Percentiles rank a stretch among this genome's conserved stretches.
phyloP scores from a whole-genome alignment of 2,888 invertebrate species.

The Pyralis farinalis region DNA sequence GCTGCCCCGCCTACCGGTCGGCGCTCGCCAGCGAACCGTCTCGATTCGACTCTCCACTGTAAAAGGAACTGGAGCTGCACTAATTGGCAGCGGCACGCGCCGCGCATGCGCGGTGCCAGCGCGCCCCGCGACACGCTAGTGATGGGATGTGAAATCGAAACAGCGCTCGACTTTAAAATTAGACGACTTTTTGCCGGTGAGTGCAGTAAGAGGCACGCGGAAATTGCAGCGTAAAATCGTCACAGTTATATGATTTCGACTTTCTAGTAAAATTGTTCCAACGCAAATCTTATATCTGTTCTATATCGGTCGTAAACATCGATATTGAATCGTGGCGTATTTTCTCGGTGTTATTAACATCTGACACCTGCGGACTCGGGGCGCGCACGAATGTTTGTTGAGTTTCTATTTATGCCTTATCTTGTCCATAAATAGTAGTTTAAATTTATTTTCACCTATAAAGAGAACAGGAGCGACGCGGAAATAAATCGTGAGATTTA shows the following conservation, averaged over 20 bases:
- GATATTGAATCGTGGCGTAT: slow-evolving; percentile 18
- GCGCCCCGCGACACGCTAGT: slow-evolving; percentile 62
- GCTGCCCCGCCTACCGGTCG: slow-evolving; percentile 38
- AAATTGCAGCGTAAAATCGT: slow-evolving; percentile 44
- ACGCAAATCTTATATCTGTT: slow-evolving; percentile 10
- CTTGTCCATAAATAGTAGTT: slow-evolving; percentile 45
- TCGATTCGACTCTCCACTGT: slow-evolving; percentile 67
- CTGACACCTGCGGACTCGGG: slow-evolving; percentile 26
- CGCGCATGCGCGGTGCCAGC: slow-evolving; percentile 51
- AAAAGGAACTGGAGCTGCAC: slow-evolving; percentile 77
- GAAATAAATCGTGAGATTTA: slow-evolving; percentile 64
- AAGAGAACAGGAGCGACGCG: slow-evolving; percentile 55
- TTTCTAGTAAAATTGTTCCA: slow-evolving; percentile 42
- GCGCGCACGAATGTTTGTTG: slow-evolving; percentile 37
- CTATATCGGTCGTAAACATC: slow-evolving; percentile 12
- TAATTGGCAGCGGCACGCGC: slow-evolving; percentile 78
- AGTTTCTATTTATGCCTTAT: slow-evolving; percentile 50
- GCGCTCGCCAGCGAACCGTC: slow-evolving; percentile 58
- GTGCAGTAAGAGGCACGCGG: slow-evolving; percentile 43
- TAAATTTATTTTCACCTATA: slow-evolving; percentile 54
- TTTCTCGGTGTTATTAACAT: slow-evolving; percentile 22
- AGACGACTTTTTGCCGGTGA: slow-evolving; percentile 59
- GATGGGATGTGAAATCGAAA: slow-evolving; percentile 76
- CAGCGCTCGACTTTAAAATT: slow-evolving; percentile 59
- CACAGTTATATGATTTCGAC: slow-evolving; percentile 51